Evolutionary conservation across 2,797 vertebrate species (phyloP), one percentile per base, ranked within the genome.

Genomic region (Ambastaia sidthimunki): DNA sequence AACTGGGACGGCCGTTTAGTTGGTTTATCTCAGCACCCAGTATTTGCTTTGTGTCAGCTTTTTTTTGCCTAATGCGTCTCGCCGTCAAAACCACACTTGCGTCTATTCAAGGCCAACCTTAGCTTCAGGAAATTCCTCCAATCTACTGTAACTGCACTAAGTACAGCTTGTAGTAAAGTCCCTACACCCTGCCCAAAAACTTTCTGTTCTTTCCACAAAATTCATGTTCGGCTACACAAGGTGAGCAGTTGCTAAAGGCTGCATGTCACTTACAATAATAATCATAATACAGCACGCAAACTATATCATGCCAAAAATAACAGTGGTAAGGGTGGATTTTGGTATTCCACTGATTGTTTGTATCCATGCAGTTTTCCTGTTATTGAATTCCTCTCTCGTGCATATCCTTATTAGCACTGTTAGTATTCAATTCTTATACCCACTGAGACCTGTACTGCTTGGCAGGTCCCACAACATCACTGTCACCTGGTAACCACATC

Each of bases 281-380:
- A 28, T 28, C 28, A 28, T 50, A 78, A 80, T 78, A 80, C 59
- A 82, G 66, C 73, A 70, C 74, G 82, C 78, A 80, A 57, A 55
- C 83, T 71, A 83, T 65, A 67, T 83, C 62, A 74, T 85, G 93
- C 93, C 94, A 94, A 93, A 89, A 91, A 90, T 89, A 93, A 93
- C 92, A 91, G 9, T 85, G 80, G 86, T 84, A 87, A 88, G 93
- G 94, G 92, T 92, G 92, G 91, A 89, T 91, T 92, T 90, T 74
- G 87, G 87, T 91, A 92, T 92, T 94, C 87, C 87, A 92, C 83
- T 83, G 92, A 92, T 93, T 93, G 93, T 94, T 95, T 93, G 89
- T 92, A 91, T 93, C 92, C 92, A 89, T 91, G 90, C 86, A 85
- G 89, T 92, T 93, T 95, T 94, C 93, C 93, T 95, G 93, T 94